These are phyloP conservation scores for Seriola aureovittata DNA, from an alignment of 2,113 vertebrate genomes.

Conservation along the genomic window DNA sequence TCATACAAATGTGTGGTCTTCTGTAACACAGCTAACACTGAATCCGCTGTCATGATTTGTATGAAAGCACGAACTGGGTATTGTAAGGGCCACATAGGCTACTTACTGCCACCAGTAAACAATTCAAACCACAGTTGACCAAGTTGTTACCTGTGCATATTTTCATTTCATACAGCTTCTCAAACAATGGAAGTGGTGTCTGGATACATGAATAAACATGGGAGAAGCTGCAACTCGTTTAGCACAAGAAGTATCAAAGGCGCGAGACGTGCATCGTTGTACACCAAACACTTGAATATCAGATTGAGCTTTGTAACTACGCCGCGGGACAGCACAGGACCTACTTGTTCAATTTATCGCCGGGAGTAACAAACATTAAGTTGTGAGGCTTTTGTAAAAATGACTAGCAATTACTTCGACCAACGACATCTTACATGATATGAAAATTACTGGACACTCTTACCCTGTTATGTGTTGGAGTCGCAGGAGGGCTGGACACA, in stretches of 20 bases:
- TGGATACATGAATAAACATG: background rate
- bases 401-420: background rate
- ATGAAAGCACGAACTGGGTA: background rate
- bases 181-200: slow-evolving; percentile 3
- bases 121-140: background rate
- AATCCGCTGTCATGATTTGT: background rate
- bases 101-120: background rate
- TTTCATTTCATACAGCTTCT: slow-evolving; percentile 11
- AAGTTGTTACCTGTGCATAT: slow-evolving; percentile 16
- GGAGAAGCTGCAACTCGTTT: slow-evolving; percentile 5
- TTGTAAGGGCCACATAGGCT: background rate
- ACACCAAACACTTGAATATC: slow-evolving; percentile 29
- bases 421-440: background rate
- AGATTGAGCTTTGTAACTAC: background rate
- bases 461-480: slow-evolving; percentile 63
- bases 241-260: slow-evolving; percentile 24
- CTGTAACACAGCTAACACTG: background rate
- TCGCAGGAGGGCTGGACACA: slow-evolving; percentile 39
- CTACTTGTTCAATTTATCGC: slow-evolving; percentile 7
- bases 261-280: slow-evolving; percentile 41
- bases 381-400: background rate
- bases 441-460: slow-evolving; percentile 61
- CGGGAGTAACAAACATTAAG: background rate
- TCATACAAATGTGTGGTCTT: background rate
- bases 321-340: background rate